These are phyloP conservation scores for Luscinia luscinia DNA, from an alignment of 2,797 vertebrate species.

Conservation along the genomic window DNA sequence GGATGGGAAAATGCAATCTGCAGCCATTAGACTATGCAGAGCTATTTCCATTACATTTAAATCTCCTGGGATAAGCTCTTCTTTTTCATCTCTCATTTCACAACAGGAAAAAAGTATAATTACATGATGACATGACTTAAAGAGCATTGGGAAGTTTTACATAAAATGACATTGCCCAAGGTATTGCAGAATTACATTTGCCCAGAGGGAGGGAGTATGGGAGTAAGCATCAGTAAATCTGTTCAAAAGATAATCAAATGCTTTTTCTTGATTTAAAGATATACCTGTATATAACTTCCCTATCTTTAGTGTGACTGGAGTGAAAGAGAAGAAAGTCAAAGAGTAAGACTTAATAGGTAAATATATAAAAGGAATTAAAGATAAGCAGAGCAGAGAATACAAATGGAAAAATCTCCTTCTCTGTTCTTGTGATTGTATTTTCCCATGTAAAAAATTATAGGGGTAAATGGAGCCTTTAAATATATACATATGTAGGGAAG, in stretches of 20 bases:
- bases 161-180: conserved; percentile 60
- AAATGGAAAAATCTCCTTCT: conserved; percentile 19
- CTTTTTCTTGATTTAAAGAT: conserved; percentile 52
- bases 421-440: conserved; percentile 39
- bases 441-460: conserved; percentile 31
- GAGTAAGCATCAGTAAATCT: conserved; percentile 46
- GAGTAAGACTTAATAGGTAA: conserved; percentile 39
- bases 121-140: conserved; percentile 57
- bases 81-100: conserved; percentile 70
- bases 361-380: conserved; percentile 44
- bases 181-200: conserved; percentile 45
- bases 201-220: conserved; percentile 62
- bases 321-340: conserved; percentile 22
- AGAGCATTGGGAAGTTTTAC: conserved; percentile 61
- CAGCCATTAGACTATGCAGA: conserved; percentile 50
- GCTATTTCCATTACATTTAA: conserved; percentile 54
- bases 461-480: conserved; percentile 30
- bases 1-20: conserved; percentile 55
- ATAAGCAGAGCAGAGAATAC: conserved; percentile 40
- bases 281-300: conserved; percentile 26
- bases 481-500: neutral
- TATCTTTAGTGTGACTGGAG: conserved; percentile 14
- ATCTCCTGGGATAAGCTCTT: conserved; percentile 49
- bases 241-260: conserved; percentile 55
- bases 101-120: conserved; percentile 67